Conservation (phyloP, 2,888 invertebrate genomes). For the Drosophila mulleri region DNA sequence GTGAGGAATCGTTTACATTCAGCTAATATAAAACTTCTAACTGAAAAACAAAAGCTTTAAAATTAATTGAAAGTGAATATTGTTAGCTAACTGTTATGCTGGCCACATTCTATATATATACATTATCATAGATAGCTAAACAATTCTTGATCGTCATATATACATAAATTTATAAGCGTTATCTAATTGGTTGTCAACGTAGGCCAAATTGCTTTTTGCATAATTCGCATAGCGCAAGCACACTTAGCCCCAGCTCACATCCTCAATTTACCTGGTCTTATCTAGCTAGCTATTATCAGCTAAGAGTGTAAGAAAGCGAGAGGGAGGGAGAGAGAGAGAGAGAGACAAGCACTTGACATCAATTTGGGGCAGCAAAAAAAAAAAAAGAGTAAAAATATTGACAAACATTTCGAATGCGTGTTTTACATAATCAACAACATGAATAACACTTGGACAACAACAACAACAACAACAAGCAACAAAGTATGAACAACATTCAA, state of each 20-base stretch:
- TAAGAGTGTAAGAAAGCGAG: neutral
- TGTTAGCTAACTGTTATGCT: too few species aligned
- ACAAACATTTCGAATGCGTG: conserved; percentile 43
- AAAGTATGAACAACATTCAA: neutral
- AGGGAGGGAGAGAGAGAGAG: neutral
- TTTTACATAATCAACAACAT: conserved; percentile 59
- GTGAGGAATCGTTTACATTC: too few species aligned
- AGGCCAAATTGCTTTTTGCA: conserved; percentile 19
- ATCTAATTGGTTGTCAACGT: conserved; percentile 12
- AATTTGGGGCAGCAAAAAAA: conserved; percentile 48
- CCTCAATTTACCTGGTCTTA: conserved; percentile 43
- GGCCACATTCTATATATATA: neutral
- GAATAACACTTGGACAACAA: conserved; percentile 28
- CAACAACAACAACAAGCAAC: conserved; percentile 8
- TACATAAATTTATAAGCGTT: neutral
- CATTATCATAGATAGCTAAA: neutral
- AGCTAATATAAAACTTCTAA: too few species aligned
- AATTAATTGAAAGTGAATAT: too few species aligned
- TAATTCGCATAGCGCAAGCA: conserved; percentile 12
- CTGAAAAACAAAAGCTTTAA: too few species aligned
- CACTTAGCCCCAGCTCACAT: conserved; percentile 32
- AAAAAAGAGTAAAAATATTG: conserved; percentile 42
- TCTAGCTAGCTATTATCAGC: conserved; percentile 34
- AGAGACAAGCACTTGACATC: conserved; percentile 45
- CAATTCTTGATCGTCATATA: neutral